Base-by-base conservation (phyloP, 2,797 vertebrate genomes). In the Synaphobranchus kaupii region DNA sequence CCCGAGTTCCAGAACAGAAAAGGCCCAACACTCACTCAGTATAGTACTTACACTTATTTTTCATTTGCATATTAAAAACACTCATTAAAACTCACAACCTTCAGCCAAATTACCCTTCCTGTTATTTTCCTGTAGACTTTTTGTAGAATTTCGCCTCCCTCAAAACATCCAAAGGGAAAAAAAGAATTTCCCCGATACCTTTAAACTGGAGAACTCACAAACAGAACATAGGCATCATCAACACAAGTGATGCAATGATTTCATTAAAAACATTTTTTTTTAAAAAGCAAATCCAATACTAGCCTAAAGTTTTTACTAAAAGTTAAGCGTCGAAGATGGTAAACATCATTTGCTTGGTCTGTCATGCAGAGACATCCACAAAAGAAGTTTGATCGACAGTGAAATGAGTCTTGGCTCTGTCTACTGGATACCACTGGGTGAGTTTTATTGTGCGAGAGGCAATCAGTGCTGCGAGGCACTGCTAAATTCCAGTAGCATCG, bases 261-360 rank as follows among this genome's bases (percentile, higher is more conserved):
- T 66, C 3, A 10, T 17, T 4, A 17, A 56, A 20, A 60, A 15
- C 4, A 78, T 47, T 78, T n/a, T n/a, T n/a, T n/a, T n/a, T 34
- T 15, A 6, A 78, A 39, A 78, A 22, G 73, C 73, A 47, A 17
- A 50, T 25, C 44, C 20, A 50, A n/a, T 50, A 81, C 78, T 50
- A 15, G 78, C 78, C 47, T 81, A 81, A 48, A 81, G 76, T 80
- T 80, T 22, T 80, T 48, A 1, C 47, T 81, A 50, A 48, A 81
- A 81, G 78, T 78, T 78, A 17, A 78, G 73, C 20, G 13, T 5
- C 22, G 28, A 8, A 12, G 20, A 25, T 1, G 78, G 20, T 25
- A 50, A 81, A 50, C 20, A 50, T 5, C 44, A 10, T 25, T 3
- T 50, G 78, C 47, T 81, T 10, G 47, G 44, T 20, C 78, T 48